A percentile compares a stretch with the other conserved stretches of the same genome.
phyloP scores from a whole-genome alignment of 2,113 vertebrate species.

The Globicephala melas region DNA sequence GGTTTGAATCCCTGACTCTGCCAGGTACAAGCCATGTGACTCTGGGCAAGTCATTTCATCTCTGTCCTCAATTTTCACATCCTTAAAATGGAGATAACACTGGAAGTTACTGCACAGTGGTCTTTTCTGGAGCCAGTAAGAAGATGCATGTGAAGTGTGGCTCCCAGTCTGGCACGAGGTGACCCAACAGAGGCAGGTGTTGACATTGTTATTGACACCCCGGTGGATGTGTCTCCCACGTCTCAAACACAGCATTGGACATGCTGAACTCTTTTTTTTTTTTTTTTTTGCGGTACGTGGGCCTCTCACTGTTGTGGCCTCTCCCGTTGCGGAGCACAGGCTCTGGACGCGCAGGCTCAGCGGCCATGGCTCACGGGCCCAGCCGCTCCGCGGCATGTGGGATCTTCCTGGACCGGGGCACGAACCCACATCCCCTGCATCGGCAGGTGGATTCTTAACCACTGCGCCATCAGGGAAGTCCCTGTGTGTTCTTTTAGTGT shows the following conservation, averaged over 20 bases:
- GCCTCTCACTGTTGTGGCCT: too few relatives aligned
- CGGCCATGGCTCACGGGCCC: fast-evolving
- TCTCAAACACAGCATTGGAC: background rate
- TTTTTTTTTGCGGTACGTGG: too few relatives aligned
- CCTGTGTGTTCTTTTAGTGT: background rate
- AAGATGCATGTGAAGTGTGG: background rate
- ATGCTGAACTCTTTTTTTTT: background rate
- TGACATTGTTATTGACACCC: background rate
- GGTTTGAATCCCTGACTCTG: background rate
- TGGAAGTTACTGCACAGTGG: background rate
- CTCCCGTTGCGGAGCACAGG: too few relatives aligned
- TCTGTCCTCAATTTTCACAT: background rate
- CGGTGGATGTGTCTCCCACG: background rate
- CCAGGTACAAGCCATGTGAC: background rate
- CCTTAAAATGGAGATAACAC: background rate
- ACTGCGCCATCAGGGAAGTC: too few relatives aligned
- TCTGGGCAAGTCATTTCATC: background rate
- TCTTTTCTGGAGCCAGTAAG: background rate
- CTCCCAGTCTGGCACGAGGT: background rate
- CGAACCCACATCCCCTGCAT: too few relatives aligned
- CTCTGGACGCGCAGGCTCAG: too few relatives aligned
- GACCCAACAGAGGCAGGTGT: background rate
- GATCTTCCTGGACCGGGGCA: too few relatives aligned
- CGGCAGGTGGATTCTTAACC: too few relatives aligned
- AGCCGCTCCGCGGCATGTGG: too few relatives aligned